phyloP scores from a whole-genome alignment of 2,113 vertebrate genomes.

The Corvus moneduloides region DNA sequence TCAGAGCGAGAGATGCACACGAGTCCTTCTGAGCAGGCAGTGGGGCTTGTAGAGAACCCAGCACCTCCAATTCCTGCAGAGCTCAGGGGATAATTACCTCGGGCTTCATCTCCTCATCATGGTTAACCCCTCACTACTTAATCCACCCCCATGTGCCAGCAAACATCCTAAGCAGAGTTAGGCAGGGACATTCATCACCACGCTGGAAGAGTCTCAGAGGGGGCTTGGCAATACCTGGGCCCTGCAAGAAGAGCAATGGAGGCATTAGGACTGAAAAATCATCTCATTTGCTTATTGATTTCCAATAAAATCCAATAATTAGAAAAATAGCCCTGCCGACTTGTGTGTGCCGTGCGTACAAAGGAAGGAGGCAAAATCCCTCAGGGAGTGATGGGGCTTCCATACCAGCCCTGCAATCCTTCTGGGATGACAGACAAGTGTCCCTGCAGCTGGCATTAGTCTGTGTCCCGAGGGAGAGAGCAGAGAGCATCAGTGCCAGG shows the following conservation, averaged over 20 bases:
- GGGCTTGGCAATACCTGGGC: background rate
- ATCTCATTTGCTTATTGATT: conserved; percentile 49
- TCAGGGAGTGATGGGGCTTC: background rate
- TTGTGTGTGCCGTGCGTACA: background rate
- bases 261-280: background rate
- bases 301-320: conserved; percentile 36
- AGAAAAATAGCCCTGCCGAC: background rate
- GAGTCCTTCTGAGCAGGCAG: background rate
- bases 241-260: background rate
- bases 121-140: background rate
- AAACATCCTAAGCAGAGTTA: background rate
- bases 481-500: fast-evolving
- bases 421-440: background rate
- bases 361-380: background rate
- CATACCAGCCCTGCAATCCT: background rate
- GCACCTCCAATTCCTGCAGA: background rate
- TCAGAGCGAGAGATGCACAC: fast-evolving
- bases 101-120: background rate
- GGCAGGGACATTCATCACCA: background rate
- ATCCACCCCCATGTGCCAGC: background rate
- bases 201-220: background rate
- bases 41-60: background rate
- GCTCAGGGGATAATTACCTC: background rate
- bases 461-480: background rate
- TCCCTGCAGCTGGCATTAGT: background rate